Base-by-base conservation (phyloP, 2,888 invertebrate genomes). In the Schizotus pectinicornis region DNA sequence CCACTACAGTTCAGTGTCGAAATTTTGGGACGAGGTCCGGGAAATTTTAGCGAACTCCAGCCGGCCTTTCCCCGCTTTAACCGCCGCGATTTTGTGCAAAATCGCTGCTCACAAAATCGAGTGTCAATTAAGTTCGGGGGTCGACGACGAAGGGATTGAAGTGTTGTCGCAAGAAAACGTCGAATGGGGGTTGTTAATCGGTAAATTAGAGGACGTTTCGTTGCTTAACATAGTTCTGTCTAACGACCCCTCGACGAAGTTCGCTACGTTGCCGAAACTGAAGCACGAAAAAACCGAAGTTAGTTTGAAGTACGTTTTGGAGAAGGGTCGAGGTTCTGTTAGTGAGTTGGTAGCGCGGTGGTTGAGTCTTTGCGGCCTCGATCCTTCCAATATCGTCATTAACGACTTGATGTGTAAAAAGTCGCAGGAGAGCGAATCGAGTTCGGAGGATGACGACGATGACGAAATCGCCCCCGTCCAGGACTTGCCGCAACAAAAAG, bases 301-400 rank as follows among this genome's bases (percentile, higher is more conserved):
- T 53, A 89, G 88, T 77, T 79, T 89, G 31, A 88, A 87, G 72
- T 85, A 84, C 59, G 84, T 89, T 58, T 82, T 88, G 37, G 82
- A 82, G 33, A 83, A 85, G 69, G 88, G 88, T 1, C 85, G 53
- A 82, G 95, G 95, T 33, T 91, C 92, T n/a, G 88, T 96, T 6
- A 91, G 94, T 0, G 95, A 96, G 77, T 80, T 94, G 49, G 90
- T 94, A 38, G 91, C 94, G 0, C 90, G 90, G 74, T 96, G 95
- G 94, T 81, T 95, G 13, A 88, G 89, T 48, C 83, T 87, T 12
- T 85, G 88, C 65, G 90, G 91, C 7, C 81, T 92, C 5, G 82
- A 88, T 71, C 91, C 93, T 0, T 80, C 83, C 62, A 81, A 83
- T 58, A 78, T 89, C 43, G 75, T 86, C 8, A 81, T 84, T 8